Conservation (phyloP, 2,797 vertebrate genomes). For the Hirundo rustica region DNA sequence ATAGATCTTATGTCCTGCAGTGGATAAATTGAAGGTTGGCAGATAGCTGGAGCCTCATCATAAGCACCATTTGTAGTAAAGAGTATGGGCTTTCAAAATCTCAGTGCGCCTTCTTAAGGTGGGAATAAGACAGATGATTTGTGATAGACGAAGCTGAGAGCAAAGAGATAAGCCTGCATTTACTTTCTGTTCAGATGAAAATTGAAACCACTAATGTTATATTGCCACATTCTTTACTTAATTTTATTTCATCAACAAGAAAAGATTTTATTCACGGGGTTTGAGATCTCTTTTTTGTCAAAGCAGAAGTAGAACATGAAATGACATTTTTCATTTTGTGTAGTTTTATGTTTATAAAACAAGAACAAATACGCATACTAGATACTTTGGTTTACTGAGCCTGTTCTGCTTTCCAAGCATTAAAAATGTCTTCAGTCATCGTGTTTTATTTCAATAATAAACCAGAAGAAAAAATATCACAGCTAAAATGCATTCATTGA, state of each 20-base stretch:
- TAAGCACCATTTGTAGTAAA: not conserved
- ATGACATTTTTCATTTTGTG: conserved; percentile 56
- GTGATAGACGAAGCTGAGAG: not conserved
- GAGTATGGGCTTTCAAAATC: not conserved
- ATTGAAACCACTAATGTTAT: not conserved
- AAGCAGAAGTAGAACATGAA: conserved; percentile 35
- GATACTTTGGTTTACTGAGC: conserved; percentile 31
- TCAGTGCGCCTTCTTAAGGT: not conserved
- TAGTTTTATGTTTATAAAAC: conserved; percentile 46
- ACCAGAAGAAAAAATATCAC: conserved; percentile 39
- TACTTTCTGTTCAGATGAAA: not conserved
- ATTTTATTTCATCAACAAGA: not conserved
- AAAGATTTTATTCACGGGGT: not conserved
- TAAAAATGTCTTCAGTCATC: conserved; percentile 64
- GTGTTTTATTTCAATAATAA: conserved; percentile 71
- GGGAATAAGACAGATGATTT: not conserved
- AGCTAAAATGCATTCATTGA: conserved; percentile 51
- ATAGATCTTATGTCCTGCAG: not conserved
- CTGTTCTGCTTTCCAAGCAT: conserved; percentile 42
- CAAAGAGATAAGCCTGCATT: not conserved
- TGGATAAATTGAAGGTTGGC: not conserved
- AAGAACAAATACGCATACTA: conserved; percentile 4
- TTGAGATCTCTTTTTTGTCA: not conserved
- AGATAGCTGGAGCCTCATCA: not conserved
- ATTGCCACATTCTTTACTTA: not conserved